Conservation (phyloP, 2,113 vertebrate genomes). For the Tragulus kanchil region DNA sequence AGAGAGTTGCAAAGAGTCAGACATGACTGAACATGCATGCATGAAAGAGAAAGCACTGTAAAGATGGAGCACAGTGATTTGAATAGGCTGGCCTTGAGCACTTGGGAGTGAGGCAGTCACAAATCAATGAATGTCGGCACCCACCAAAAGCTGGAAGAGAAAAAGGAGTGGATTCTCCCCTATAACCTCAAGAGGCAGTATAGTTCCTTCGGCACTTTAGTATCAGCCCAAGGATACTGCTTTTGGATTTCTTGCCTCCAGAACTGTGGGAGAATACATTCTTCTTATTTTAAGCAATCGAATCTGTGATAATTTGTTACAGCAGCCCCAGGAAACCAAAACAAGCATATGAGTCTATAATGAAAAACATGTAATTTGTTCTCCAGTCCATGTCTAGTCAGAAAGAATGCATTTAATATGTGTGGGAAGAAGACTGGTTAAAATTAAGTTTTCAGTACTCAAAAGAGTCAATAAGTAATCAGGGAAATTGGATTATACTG, state of each 20-base stretch:
- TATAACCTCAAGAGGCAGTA: background rate
- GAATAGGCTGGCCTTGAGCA: background rate
- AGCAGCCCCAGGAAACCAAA: background rate
- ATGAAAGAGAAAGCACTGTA: background rate
- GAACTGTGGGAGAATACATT: background rate
- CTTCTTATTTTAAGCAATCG: background rate
- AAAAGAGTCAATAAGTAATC: background rate
- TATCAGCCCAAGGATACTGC: background rate
- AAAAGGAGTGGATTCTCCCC: background rate
- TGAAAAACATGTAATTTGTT: background rate
- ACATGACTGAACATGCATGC: background rate
- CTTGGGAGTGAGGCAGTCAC: background rate
- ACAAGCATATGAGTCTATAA: background rate
- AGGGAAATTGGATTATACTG: background rate
- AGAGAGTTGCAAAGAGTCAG: background rate
- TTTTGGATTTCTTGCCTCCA: background rate
- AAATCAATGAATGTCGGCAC: background rate
- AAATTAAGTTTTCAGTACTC: background rate
- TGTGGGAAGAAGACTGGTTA: background rate
- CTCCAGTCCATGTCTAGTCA: background rate
- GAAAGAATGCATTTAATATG: background rate
- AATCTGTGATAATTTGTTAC: conserved; percentile 2
- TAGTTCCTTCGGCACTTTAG: background rate
- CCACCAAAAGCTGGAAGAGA: background rate
- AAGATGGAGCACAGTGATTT: background rate